phyloP scores from a whole-genome alignment of 2,888 invertebrate genomes.

The Andrena trimmerana region DNA sequence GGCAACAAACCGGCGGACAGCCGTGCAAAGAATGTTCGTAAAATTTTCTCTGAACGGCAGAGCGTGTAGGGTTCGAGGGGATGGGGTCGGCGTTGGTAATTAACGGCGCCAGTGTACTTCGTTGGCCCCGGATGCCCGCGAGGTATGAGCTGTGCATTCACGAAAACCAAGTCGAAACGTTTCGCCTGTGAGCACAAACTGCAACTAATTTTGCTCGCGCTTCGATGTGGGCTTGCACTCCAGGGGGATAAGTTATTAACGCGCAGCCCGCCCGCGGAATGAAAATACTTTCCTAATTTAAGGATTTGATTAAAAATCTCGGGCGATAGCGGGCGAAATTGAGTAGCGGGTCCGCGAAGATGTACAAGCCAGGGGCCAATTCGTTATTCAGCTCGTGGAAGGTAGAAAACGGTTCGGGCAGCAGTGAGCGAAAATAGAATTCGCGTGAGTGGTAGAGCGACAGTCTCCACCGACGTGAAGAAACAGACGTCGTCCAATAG shows the following conservation, averaged over 20 bases:
- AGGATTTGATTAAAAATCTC: slow-evolving; percentile 20
- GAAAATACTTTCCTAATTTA: slow-evolving; percentile 28
- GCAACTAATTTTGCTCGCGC: slow-evolving; percentile 20
- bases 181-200: slow-evolving; percentile 16
- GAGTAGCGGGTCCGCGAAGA: no score
- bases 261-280: not conserved
- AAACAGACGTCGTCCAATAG: not conserved
- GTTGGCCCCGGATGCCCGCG: slow-evolving; percentile 9
- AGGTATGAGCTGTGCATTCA: slow-evolving; percentile 38
- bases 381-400: not conserved
- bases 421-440: not conserved
- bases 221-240: slow-evolving; percentile 12
- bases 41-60: not conserved
- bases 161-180: slow-evolving; percentile 14
- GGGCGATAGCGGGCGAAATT: not conserved
- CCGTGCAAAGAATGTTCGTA: slow-evolving; percentile 6
- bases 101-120: slow-evolving; percentile 21
- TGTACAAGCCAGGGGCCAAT: not conserved
- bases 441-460: not conserved
- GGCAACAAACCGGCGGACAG: not conserved
- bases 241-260: slow-evolving; percentile 37
- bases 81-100: slow-evolving; percentile 7
- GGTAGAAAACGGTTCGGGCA: not conserved
- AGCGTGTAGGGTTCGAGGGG: not conserved
- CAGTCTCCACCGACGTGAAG: not conserved